Base-by-base conservation (phyloP, 1,140 invertebrate genomes). In the Temnothorax curvispinosus region DNA sequence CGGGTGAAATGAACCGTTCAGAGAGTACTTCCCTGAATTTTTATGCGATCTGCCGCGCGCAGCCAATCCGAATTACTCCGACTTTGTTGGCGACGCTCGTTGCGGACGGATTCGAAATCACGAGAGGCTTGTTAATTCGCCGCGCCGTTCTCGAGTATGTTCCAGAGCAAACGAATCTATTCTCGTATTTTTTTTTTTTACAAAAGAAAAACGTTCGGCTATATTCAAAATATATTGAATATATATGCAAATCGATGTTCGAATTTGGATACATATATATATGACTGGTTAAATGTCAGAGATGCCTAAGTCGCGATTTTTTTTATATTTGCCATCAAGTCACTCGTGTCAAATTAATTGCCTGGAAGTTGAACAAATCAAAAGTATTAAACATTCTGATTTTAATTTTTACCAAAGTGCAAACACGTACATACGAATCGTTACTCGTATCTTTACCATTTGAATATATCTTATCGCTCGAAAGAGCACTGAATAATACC, bases 1-100 rank as follows among this genome's bases (percentile, higher is more conserved):
- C 54, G 54, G 69, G 76, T 86, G 85, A 86, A 86, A 86, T 86
- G 85, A 86, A 86, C 85, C 85, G 85, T 86, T 86, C 77, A 69
- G 54, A 62, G 52, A 54, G 65, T 71, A 86, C 85, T 86, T 81
- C 64, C 54, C 52, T 81, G 85, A 86, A 86, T 86, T 86, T 86
- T 86, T 86, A 86, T 86, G 77, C 41, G 85, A 81, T 71, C 76
- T 41, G 64, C 38, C 75, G 60, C 21, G 62, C 58, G 38, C 72
- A 86, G 50, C 65, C 85, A 86, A 86, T 86, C 77, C 54, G 80
- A 60, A 84, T 84, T 75, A 62, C 54, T 47, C 54, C 32, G 76
- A 86, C 85, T 81, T 86, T 86, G 77, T 86, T 82, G 64, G 62
- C 65, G 76, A 81, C 77, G 76, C 56, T 86, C 35, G 58, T 44